Percentiles rank a stretch among this genome's conserved stretches.
These are phyloP conservation scores for Agrochola litura DNA, from an alignment of 2,888 invertebrate genomes.

Conservation along the genomic window DNA sequence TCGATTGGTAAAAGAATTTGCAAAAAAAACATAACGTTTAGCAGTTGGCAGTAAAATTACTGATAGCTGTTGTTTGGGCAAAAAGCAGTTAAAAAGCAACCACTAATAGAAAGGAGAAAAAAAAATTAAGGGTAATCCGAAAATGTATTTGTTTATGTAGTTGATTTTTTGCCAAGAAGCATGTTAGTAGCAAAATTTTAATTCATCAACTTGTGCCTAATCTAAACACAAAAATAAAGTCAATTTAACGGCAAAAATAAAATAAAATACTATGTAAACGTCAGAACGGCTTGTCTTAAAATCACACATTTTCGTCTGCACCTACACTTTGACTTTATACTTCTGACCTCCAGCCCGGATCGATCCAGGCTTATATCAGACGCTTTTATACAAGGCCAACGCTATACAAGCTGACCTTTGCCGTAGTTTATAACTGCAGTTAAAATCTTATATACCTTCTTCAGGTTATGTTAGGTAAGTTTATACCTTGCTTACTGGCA, in stretches of 20 bases:
- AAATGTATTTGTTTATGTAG: neutral
- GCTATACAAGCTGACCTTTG: slow-evolving; percentile 33
- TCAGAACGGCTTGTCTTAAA: neutral
- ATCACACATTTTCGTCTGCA: slow-evolving; percentile 6
- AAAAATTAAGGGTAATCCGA: neutral
- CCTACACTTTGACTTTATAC: slow-evolving; percentile 16
- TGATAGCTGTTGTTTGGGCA: neutral
- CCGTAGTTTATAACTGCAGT: slow-evolving; percentile 47
- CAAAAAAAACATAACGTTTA: neutral
- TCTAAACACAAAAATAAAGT: neutral
- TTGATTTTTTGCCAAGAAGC: neutral
- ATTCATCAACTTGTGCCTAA: neutral
- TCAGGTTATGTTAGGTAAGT: slow-evolving; percentile 17
- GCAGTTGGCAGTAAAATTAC: neutral
- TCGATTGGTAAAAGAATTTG: neutral
- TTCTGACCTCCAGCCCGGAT: slow-evolving; percentile 53
- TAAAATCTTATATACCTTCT: slow-evolving; percentile 43
- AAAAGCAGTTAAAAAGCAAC: neutral
- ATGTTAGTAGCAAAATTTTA: neutral
- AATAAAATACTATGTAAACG: neutral
- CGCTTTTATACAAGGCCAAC: slow-evolving; percentile 43
- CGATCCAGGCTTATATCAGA: slow-evolving; percentile 54
- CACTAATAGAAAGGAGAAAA: neutral
- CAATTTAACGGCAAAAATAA: neutral
- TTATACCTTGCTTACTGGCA: neutral